These are phyloP conservation scores for Carlito syrichta DNA, from an alignment of 2,113 vertebrate genomes.

Conservation along the genomic window DNA sequence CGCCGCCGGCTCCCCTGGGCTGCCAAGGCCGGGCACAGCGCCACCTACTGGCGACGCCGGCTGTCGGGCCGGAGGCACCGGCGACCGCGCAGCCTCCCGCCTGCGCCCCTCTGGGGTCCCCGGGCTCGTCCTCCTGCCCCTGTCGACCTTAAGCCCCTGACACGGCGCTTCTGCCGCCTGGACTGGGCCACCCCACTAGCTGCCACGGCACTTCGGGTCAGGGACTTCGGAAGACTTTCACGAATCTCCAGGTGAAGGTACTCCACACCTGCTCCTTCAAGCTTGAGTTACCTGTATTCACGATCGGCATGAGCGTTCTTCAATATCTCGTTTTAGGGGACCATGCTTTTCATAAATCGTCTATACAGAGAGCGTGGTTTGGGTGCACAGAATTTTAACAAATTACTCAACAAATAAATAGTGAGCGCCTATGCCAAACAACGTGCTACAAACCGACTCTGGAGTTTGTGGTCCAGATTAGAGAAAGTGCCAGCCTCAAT, in stretches of 20 bases:
- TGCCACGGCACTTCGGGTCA: too few species aligned
- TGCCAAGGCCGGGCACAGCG: too few species aligned
- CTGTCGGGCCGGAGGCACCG: too few species aligned
- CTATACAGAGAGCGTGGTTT: background rate
- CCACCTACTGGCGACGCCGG: too few species aligned
- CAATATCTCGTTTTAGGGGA: background rate
- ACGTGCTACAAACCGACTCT: background rate
- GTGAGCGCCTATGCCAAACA: background rate
- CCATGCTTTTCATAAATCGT: background rate
- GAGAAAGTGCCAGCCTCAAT: background rate
- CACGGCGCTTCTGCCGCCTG: too few species aligned
- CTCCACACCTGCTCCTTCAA: background rate
- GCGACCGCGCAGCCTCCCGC: too few species aligned
- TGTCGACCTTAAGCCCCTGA: too few species aligned
- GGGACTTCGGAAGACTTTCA: too few species aligned
- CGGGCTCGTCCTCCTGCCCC: too few species aligned
- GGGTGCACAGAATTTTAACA: background rate
- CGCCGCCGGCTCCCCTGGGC: too few species aligned
- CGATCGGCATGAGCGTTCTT: background rate
- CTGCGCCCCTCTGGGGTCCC: too few species aligned
- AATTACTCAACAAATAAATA: background rate
- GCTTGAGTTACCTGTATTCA: background rate
- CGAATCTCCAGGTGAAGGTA: background rate
- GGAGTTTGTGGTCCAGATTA: background rate
- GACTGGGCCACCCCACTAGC: too few species aligned